Evolutionary conservation across 2,888 invertebrate species (phyloP).

Genomic region (Lasioglossum lativentre): DNA sequence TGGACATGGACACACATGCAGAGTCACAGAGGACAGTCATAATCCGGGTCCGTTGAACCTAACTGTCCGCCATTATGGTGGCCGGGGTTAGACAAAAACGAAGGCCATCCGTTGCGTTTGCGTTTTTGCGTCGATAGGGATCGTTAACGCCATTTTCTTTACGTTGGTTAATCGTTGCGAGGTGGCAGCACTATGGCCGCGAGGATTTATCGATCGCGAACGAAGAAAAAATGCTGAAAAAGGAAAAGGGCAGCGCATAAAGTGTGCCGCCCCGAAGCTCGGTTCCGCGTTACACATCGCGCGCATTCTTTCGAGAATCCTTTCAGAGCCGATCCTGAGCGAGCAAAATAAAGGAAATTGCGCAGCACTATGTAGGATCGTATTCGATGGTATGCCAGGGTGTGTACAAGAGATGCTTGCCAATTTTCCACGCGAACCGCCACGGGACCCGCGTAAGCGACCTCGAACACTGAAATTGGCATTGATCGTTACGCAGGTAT

Average conservation of each 20-base stretch:
- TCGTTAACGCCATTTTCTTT: conserved; percentile 57
- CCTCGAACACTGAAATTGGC: conserved; percentile 55
- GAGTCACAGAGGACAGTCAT: conserved; percentile 31
- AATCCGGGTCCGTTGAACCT: conserved; percentile 79
- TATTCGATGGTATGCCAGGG: background rate
- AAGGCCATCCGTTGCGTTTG: conserved; percentile 49
- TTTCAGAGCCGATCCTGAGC: background rate
- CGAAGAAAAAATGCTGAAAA: background rate
- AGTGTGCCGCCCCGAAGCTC: background rate
- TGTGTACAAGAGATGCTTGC: conserved; percentile 1
- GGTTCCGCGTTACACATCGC: conserved; percentile 5
- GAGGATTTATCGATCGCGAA: background rate
- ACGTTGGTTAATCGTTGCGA: conserved; percentile 12
- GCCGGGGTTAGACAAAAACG: conserved; percentile 69
- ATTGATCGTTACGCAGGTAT: conserved; percentile 57
- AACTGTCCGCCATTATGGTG: conserved; percentile 78
- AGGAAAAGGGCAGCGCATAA: background rate
- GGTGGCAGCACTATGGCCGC: background rate
- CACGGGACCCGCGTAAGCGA: conserved; percentile 22
- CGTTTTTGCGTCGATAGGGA: conserved; percentile 32
- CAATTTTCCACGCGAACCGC: conserved; percentile 39
- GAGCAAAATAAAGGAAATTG: background rate
- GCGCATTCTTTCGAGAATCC: background rate
- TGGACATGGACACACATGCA: background rate
- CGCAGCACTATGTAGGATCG: background rate